Evolutionary conservation across 2,888 invertebrate genomes (phyloP), one percentile per base, ranked within the genome.

Genomic region (Drosophila neutralis): DNA sequence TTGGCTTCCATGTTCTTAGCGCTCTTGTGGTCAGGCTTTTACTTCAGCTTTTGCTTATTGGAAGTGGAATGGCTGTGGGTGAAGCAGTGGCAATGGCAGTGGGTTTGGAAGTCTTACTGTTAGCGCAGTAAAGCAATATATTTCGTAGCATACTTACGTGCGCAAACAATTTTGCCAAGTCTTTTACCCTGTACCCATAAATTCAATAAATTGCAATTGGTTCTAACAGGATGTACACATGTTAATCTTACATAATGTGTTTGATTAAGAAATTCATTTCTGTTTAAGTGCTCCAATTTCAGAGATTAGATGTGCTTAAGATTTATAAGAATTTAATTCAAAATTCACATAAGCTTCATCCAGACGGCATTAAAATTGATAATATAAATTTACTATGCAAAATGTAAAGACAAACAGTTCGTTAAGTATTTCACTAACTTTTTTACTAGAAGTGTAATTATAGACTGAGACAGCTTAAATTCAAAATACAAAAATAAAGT

Each of bases 81-180:
- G 29, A 21, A 21, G 49, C 18, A 11, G 35, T 13, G 24, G 24
- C 24, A 24, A 24, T 24, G 24, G 6, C 18, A 6, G 40, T 11
- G n/a, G n/a, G 45, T 7, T n/a, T 5, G 42, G 36, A n/a, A 18
- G 73, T 38, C 45, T 45, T 45, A 21, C 74, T 80, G 83, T 70
- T 76, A 68, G 70, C 72, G 62, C 38, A 56, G 59, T 58, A 72
- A 51, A 64, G 42, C 75, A 64, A 87, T 84, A 87, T 82, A 85
- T 79, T 89, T 89, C 85, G 82, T 84, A 77, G 85, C 82, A 89
- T 89, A 89, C 84, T 89, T 89, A 69, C 73, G 87, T 82, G 89
- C 67, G 82, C 82, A 75, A 77, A 68, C 77, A 77, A 61, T 77
- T 75, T 89, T 48, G n/a, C 57, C 36, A 38, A 54, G 38, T 68